These are phyloP conservation scores for Phallusia fumigata DNA, from an alignment of 23 tunicate genomes.

Conservation along the genomic window DNA sequence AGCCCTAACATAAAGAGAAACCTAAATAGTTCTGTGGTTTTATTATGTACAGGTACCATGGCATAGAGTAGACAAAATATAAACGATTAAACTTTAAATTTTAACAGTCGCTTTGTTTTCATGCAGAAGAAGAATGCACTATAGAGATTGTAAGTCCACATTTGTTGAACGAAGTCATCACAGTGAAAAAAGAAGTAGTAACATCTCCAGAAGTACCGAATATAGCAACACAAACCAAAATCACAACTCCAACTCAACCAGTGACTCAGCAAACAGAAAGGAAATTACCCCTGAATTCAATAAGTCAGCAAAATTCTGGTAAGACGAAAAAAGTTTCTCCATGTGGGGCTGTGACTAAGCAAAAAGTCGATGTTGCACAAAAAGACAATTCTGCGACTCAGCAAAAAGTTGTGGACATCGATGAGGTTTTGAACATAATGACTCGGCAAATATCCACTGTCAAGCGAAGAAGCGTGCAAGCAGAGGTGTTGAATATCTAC, in stretches of 20 bases:
- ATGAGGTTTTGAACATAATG: conserved; percentile 41
- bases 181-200: not conserved
- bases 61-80: no score
- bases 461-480: conserved; percentile 67
- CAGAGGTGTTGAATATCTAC: conserved; percentile 23
- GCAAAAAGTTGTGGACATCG: conserved; percentile 31
- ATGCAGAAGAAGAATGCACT: not conserved
- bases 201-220: not conserved
- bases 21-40: no score
- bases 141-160: not conserved
- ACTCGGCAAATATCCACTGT: conserved; percentile 36
- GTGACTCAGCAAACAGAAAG: not conserved
- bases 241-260: not conserved
- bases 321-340: not conserved
- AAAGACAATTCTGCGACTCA: not conserved
- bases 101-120: not conserved
- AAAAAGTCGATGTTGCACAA: not conserved
- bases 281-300: not conserved
- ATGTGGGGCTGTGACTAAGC: not conserved
- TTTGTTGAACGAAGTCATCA: not conserved
- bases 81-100: not conserved
- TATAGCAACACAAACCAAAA: not conserved
- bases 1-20: no score
- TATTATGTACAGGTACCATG: no score
- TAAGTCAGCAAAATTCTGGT: not conserved